Base-by-base conservation (phyloP, 2,888 invertebrate species). In the Sesia apiformis region DNA sequence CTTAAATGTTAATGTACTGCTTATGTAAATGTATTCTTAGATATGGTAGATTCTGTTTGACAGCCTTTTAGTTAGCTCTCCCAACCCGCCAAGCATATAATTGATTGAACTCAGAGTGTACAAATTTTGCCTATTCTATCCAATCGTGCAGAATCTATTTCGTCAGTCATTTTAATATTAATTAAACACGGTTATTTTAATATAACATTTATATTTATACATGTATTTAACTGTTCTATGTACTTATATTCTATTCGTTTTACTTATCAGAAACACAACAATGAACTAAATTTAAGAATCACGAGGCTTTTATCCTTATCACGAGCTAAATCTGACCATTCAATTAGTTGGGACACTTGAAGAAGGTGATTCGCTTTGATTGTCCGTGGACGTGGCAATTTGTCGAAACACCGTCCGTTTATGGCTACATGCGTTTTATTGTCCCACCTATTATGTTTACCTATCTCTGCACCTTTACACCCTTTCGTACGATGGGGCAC, bases 331-430 rank as follows among this genome's bases (percentile, higher is more conserved):
- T 55, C 40, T 40, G 57, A 57, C 57, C 56, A 65, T 68, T 70
- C 67, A 72, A 68, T 72, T 70, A 72, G 61, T 40, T 8, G 41
- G 52, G 53, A 41, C 57, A 52, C 23, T 46, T 6, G 7, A 39
- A 55, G 53, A 52, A 63, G 61, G 57, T 66, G 68, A 68, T 71
- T 66, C 65, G 62, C 62, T 66, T 70, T 77, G 76, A 81, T 77
- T 76, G 73, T 70, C 63, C 61, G 60, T 68, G 67, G 69, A 61
- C 61, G 66, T 60, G 66, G 70, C 73, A 72, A 76, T 72, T 77
- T 75, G 71, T 66, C 60, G 66, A 41, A 53, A 56, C 53, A 55
- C 52, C 53, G 51, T 39, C 49, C 49, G 56, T 63, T 63, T 63
- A 63, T 58, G 43, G 57, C 50, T 57, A 56, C 60, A 54, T 60